Conservation (phyloP, 2,888 invertebrate genomes). For the Herminia tarsipennalis region DNA sequence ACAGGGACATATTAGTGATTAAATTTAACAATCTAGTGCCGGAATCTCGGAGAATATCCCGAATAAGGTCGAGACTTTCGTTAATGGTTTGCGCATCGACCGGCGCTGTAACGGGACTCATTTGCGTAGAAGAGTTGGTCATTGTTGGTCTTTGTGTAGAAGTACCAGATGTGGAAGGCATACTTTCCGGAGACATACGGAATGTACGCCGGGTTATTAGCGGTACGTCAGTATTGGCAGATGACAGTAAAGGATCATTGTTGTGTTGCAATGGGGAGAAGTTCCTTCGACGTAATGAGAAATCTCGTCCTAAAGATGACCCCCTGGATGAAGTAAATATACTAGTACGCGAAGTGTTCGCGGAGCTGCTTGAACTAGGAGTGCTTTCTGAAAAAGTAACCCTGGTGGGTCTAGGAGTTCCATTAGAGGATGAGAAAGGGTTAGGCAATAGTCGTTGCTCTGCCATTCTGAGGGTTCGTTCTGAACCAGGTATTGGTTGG, state of each 20-base stretch:
- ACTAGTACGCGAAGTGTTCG: constrained; percentile 71
- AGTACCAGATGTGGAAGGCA: constrained; percentile 47
- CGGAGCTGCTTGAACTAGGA: constrained; percentile 36
- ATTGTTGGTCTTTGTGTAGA: constrained; percentile 52
- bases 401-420: constrained; percentile 49
- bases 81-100: constrained; percentile 77
- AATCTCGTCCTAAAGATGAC: constrained; percentile 45
- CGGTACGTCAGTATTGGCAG: constrained; percentile 7
- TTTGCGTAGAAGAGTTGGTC: constrained; percentile 66
- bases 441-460: constrained; percentile 71
- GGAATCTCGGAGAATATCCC: constrained; percentile 79
- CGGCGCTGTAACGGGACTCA: constrained; percentile 58
- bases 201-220: constrained; percentile 28
- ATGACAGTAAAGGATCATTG: constrained; percentile 27
- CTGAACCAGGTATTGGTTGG: constrained; percentile 66
- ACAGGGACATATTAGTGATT: constrained; percentile 78
- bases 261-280: constrained; percentile 46
- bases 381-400: constrained; percentile 47
- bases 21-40: constrained; percentile 77
- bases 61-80: constrained; percentile 77
- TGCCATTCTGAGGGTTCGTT: constrained; percentile 61
- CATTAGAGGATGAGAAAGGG: constrained; percentile 68
- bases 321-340: constrained; percentile 69
- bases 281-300: constrained; percentile 54
- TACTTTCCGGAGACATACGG: constrained; percentile 35